These are phyloP conservation scores for Ernsta delagoae DNA, from an alignment of 2,888 invertebrate genomes.

Conservation along the genomic window DNA sequence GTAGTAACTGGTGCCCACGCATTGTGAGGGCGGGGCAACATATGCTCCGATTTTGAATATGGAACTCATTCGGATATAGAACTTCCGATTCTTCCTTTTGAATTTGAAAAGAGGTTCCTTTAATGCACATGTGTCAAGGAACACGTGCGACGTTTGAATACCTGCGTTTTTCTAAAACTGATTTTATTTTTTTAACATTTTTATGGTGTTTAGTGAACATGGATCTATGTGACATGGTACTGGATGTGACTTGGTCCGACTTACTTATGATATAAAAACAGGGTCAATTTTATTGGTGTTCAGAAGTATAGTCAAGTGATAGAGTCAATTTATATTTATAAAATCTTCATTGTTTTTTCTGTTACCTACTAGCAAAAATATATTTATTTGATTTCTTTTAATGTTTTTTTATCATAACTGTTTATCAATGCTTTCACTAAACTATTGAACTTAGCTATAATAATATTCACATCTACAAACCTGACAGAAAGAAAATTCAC, in stretches of 20 bases:
- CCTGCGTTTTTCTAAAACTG: slow-evolving; percentile 53
- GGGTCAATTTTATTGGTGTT: too few species aligned
- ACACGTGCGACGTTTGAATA: slow-evolving; percentile 62
- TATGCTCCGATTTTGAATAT: slow-evolving; percentile 55
- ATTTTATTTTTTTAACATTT: slow-evolving; percentile 46
- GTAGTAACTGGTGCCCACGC: slow-evolving; percentile 41
- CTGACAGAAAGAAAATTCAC: too few species aligned
- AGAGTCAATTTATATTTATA: too few species aligned
- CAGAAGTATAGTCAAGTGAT: too few species aligned
- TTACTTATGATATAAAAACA: too few species aligned
- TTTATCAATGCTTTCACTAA: too few species aligned
- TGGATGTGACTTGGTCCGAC: slow-evolving; percentile 1
- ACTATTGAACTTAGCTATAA: too few species aligned
- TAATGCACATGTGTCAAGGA: slow-evolving; percentile 60
- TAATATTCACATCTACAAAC: too few species aligned
- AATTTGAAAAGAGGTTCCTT: slow-evolving; percentile 52
- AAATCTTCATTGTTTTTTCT: too few species aligned
- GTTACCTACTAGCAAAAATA: too few species aligned
- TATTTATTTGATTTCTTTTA: too few species aligned
- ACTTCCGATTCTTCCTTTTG: slow-evolving; percentile 69
- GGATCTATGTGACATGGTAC: slow-evolving; percentile 29
- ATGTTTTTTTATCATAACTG: too few species aligned
- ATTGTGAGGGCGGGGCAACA: slow-evolving; percentile 53
- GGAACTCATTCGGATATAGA: slow-evolving; percentile 58
- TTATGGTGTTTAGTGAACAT: slow-evolving; percentile 33